phyloP scores from a whole-genome alignment of 2,888 invertebrate genomes.

The Gryllus longicercus region DNA sequence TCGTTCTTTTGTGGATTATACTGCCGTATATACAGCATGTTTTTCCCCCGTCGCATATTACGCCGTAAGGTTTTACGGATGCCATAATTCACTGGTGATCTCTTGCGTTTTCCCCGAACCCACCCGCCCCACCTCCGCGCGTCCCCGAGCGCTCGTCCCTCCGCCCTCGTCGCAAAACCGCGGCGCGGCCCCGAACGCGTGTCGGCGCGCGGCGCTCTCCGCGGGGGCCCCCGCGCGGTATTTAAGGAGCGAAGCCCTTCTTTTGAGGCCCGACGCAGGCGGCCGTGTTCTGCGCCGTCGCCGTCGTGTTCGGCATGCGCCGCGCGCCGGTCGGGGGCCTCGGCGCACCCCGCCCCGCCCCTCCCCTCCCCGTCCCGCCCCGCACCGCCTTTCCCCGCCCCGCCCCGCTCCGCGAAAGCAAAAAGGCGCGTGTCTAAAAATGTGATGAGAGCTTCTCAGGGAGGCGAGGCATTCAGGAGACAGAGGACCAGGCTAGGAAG shows the following conservation, averaged over 20 bases:
- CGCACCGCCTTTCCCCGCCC: too few species aligned
- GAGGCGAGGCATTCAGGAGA: too few species aligned
- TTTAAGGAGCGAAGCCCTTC: background rate
- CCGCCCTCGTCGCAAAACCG: background rate
- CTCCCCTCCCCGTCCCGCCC: too few species aligned
- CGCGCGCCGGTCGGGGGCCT: background rate
- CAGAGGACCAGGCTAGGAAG: too few species aligned
- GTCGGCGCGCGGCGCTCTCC: background rate
- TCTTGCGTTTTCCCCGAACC: background rate
- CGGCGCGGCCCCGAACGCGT: background rate
- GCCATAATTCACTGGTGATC: background rate
- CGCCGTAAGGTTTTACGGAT: background rate
- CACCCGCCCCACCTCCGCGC: background rate
- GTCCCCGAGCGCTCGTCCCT: too few species aligned
- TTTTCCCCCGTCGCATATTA: background rate
- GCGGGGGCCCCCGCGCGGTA: background rate
- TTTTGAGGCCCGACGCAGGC: background rate
- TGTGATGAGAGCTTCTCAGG: too few species aligned
- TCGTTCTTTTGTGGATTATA: too few species aligned
- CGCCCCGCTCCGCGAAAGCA: too few species aligned
- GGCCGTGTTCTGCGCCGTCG: background rate
- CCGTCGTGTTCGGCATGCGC: background rate
- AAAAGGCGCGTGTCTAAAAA: too few species aligned
- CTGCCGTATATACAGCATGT: background rate
- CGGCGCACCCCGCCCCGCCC: too few species aligned